Percentiles rank a stretch among this genome's conserved stretches.
These are phyloP conservation scores for Microvelia longipes DNA, from an alignment of 1,140 invertebrate genomes.

Conservation along the genomic window DNA sequence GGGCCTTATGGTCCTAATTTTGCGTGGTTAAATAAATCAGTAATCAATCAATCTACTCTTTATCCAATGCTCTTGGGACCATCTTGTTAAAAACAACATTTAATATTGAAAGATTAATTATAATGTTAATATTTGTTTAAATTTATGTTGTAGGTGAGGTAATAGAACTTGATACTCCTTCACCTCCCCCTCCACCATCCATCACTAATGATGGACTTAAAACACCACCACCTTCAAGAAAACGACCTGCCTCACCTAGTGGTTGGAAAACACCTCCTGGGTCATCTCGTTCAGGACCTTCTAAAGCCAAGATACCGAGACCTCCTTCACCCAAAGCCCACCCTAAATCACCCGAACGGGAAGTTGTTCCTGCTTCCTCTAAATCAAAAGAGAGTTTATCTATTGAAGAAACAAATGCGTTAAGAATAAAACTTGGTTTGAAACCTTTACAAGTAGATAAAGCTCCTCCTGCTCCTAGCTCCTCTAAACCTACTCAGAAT, in stretches of 20 bases:
- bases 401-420: constrained; percentile 79
- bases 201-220: constrained; percentile 19
- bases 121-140: background rate
- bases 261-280: constrained; percentile 26
- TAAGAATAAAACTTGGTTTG: constrained; percentile 81
- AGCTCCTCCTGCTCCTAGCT: background rate
- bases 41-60: background rate
- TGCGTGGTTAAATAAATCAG: background rate
- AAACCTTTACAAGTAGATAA: constrained; percentile 68
- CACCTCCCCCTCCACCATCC: constrained; percentile 23
- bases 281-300: constrained; percentile 29
- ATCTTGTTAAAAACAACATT: background rate
- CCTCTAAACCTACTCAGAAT: constrained; percentile 12
- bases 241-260: constrained; percentile 23
- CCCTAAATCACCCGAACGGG: constrained; percentile 13
- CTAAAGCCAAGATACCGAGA: constrained; percentile 22
- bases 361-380: constrained; percentile 21
- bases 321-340: constrained; percentile 20
- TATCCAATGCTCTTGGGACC: background rate
- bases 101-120: too few species aligned
- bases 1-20: constrained; percentile 16
- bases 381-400: constrained; percentile 47
- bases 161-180: constrained; percentile 12
- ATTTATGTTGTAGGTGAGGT: constrained; percentile 17
- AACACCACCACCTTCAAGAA: constrained; percentile 13